Conservation (phyloP, 2,113 vertebrate species). For the Cryptoleucopteryx plumbea region DNA sequence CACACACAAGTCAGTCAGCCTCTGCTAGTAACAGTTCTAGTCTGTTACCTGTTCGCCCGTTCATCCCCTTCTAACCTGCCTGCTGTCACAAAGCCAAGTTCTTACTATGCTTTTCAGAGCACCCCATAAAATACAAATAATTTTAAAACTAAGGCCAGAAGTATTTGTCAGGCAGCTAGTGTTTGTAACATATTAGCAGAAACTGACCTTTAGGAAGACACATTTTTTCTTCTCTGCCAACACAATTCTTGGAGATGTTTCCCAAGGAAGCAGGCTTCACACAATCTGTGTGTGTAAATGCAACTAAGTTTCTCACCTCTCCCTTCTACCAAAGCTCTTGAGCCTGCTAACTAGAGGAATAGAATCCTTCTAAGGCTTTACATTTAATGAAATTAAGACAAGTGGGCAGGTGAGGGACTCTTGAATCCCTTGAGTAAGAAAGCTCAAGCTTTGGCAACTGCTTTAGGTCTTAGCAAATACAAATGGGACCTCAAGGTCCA, state of each 20-base stretch:
- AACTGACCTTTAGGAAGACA: neutral
- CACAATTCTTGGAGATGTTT: neutral
- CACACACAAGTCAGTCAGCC: neutral
- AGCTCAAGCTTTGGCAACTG: neutral
- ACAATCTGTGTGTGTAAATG: rapidly evolving
- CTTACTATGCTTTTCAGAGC: neutral
- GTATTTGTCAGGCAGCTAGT: neutral
- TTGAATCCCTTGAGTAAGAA: neutral
- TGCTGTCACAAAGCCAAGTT: neutral
- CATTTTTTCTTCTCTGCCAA: neutral
- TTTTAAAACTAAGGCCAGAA: neutral
- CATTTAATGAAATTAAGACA: neutral
- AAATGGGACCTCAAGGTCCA: neutral
- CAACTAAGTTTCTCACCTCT: neutral
- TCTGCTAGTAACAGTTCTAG: neutral
- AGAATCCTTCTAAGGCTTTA: neutral
- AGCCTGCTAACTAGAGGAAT: neutral
- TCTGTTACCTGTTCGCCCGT: neutral
- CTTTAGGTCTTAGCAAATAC: neutral
- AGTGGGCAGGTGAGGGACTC: neutral
- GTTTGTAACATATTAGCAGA: neutral
- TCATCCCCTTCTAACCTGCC: neutral
- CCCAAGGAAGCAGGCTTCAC: neutral
- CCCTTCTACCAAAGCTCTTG: neutral
- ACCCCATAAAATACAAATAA: neutral